Conservation (phyloP, 2,888 invertebrate species). For the Drosophila limbata region DNA sequence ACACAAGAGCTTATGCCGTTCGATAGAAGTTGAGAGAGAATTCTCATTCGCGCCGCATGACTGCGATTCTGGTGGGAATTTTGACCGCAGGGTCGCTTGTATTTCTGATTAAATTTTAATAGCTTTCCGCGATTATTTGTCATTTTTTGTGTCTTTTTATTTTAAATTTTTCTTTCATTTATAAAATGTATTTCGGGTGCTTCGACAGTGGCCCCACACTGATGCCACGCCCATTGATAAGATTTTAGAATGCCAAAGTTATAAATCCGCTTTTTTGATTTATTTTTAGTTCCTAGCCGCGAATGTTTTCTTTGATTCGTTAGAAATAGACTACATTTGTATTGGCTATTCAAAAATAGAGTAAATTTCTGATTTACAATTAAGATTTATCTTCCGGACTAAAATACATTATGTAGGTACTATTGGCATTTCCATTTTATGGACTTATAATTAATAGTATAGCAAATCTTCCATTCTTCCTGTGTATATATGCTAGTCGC, state of each 20-base stretch:
- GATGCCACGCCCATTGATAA: constrained; percentile 32
- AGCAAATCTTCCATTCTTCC: too few species aligned
- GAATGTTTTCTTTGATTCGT: constrained; percentile 25
- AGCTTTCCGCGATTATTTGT: constrained; percentile 73
- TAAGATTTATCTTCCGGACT: neutral
- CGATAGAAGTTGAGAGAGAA: constrained; percentile 21
- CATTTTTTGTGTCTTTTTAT: constrained; percentile 28
- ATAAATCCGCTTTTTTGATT: neutral
- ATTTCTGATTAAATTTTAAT: constrained; percentile 77
- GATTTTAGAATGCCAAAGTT: neutral
- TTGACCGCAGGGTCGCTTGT: constrained; percentile 76
- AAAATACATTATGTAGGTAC: neutral
- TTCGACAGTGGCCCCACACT: neutral
- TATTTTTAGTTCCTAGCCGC: constrained; percentile 25
- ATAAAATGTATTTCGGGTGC: constrained; percentile 56
- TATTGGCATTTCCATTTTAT: neutral
- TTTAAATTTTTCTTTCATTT: constrained; percentile 19
- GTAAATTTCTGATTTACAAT: neutral
- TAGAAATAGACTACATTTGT: neutral
- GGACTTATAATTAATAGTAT: too few species aligned
- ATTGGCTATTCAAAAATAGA: neutral
- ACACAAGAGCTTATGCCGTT: neutral
- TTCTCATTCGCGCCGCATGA: constrained; percentile 45
- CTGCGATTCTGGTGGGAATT: constrained; percentile 62
- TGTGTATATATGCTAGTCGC: too few species aligned